Conservation (phyloP, 2,888 invertebrate genomes). For the Lamellibrachia satsuma region DNA sequence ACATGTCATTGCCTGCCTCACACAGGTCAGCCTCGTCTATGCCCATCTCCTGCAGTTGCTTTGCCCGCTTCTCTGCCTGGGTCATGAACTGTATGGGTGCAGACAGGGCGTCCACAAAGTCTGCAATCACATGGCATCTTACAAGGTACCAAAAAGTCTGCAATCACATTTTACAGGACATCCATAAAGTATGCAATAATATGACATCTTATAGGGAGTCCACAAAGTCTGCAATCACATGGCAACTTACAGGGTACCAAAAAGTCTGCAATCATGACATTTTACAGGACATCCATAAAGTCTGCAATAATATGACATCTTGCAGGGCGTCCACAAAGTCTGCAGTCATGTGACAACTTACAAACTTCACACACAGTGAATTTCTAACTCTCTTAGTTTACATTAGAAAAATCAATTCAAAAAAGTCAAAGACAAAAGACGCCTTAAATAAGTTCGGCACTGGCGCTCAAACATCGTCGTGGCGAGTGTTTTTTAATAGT, state of each 20-base stretch:
- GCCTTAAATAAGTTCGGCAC: too few relatives aligned
- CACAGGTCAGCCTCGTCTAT: conserved; percentile 70
- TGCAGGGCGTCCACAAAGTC: conserved; percentile 94
- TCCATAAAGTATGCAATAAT: too few relatives aligned
- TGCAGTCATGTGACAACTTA: conserved; percentile 66
- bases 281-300: conserved; percentile 54
- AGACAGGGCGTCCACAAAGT: conserved; percentile 94
- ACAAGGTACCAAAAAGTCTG: conserved; percentile 30
- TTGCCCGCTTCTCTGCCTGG: conserved; percentile 70
- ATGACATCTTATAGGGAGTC: conserved; percentile 62
- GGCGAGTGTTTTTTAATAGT: too few relatives aligned
- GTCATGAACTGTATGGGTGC: conserved; percentile 85
- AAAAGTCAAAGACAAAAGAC: too few relatives aligned
- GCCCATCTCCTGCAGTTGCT: conserved; percentile 94
- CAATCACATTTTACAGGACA: too few relatives aligned
- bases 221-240: too few relatives aligned
- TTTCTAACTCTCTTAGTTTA: too few relatives aligned
- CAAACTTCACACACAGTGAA: conserved; percentile 27
- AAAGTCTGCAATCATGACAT: too few relatives aligned
- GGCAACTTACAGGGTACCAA: too few relatives aligned
- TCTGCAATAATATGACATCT: conserved; percentile 83
- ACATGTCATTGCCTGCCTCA: conserved; percentile 45
- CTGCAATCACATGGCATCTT: conserved; percentile 66
- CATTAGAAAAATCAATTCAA: too few relatives aligned
- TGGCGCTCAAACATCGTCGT: too few relatives aligned